Conservation (phyloP, 2,888 invertebrate species). For the Synergus itoensis region DNA sequence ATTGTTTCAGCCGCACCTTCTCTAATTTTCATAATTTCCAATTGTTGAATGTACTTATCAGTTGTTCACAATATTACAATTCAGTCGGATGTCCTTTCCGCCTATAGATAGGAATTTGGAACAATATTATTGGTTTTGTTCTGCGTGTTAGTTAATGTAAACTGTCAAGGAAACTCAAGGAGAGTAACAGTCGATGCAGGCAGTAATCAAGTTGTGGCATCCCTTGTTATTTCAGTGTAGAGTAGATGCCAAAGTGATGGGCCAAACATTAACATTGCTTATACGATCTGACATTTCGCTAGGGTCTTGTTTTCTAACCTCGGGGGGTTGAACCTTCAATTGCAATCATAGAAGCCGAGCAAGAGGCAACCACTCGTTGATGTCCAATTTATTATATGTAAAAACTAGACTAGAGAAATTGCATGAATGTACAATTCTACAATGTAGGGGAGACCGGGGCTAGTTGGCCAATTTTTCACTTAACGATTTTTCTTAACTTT, state of each 20-base stretch:
- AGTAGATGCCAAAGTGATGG: not conserved
- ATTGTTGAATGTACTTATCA: too few species aligned
- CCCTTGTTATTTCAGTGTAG: not conserved
- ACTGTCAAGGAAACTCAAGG: not conserved
- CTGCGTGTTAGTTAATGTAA: not conserved
- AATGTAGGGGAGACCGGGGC: too few species aligned
- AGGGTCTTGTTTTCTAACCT: conserved; percentile 13
- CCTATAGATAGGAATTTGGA: too few species aligned
- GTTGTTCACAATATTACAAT: too few species aligned
- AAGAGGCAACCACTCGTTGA: conserved; percentile 19
- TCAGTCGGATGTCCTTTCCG: too few species aligned
- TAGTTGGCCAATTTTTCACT: too few species aligned
- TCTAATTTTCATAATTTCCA: too few species aligned
- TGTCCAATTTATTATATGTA: conserved; percentile 23
- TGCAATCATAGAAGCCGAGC: conserved; percentile 11
- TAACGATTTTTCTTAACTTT: too few species aligned
- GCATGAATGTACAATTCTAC: too few species aligned
- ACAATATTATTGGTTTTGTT: not conserved
- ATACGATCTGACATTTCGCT: conserved; percentile 8
- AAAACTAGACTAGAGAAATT: not conserved
- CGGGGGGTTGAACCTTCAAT: not conserved
- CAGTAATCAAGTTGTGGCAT: not conserved
- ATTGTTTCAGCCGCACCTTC: too few species aligned
- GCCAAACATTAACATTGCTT: conserved; percentile 3
- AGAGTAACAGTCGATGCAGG: not conserved